Base-by-base conservation (phyloP, 92 coral and sea anemone genomes). In the Desmophyllum pertusum region DNA sequence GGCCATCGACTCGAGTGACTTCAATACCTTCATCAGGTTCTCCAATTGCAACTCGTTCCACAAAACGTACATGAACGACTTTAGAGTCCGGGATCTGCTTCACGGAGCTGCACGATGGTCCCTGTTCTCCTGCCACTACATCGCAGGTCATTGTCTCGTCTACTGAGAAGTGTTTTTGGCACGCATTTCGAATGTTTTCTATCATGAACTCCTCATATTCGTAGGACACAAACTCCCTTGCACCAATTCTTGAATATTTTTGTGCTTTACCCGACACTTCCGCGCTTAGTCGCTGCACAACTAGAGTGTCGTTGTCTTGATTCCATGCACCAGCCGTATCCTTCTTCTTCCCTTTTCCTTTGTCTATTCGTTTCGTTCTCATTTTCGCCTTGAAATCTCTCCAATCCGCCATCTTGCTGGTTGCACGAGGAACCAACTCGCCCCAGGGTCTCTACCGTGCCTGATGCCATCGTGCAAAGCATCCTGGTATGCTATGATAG, bases 271-370 rank as follows among this genome's bases (percentile, higher is more conserved):
- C 59, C 18, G 59, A 15, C 23, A 52, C 59, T 1, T 52, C 59
- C 23, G 59, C 59, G n/a, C 59, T 52, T 15, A 52, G 59, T 18
- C 59, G 23, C 18, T 52, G 59, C 3, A 52, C 4, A 52, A 52
- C 59, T 13, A 52, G 25, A 21, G 80, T 68, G 7, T 72, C 86
- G 30, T 73, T 30, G 13, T 83, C 86, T n/a, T 72, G n/a, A n/a
- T n/a, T n/a, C n/a, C n/a, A n/a, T n/a, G n/a, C n/a, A n/a, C n/a
- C n/a, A n/a, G n/a, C n/a, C n/a, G n/a, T n/a, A n/a, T n/a, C n/a
- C n/a, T n/a, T n/a, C n/a, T n/a, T n/a, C n/a, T n/a, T n/a, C n/a
- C n/a, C n/a, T n/a, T n/a, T n/a, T n/a, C n/a, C n/a, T n/a, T n/a
- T n/a, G n/a, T n/a, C n/a, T n/a, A n/a, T n/a, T n/a, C n/a, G n/a